Evolutionary conservation across 2,113 vertebrate genomes (phyloP).

Genomic region (Marmota monax): DNA sequence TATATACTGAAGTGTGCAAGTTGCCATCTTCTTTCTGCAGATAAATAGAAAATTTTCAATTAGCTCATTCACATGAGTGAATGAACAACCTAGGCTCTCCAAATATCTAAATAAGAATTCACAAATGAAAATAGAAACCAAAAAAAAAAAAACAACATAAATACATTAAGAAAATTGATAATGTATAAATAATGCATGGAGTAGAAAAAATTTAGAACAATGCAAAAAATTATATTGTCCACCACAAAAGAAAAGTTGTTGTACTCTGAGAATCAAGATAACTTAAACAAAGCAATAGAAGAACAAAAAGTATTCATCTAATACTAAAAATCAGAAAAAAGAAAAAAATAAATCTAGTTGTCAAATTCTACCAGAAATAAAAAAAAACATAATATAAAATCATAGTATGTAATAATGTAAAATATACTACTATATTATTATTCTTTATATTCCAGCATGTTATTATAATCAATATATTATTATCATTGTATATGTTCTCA

Average conservation of each 20-base stretch:
- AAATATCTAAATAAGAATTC: background rate
- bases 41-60: background rate
- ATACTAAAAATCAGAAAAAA: background rate
- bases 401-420: background rate
- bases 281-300: too few relatives aligned
- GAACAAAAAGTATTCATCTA: background rate
- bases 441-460: background rate
- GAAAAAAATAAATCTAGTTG: background rate
- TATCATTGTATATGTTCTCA: background rate
- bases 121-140: background rate
- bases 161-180: background rate
- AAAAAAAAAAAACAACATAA: background rate
- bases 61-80: background rate
- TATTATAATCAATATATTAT: background rate
- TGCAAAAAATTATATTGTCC: background rate
- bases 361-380: background rate
- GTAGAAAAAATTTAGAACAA: background rate
- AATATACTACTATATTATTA: background rate
- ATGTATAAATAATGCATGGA: background rate
- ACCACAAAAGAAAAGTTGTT: background rate
- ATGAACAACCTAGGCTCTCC: background rate
- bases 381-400: background rate
- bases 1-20: background rate
- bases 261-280: background rate
- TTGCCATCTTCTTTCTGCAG: background rate